phyloP scores from a whole-genome alignment of 1,140 invertebrate genomes.

The Pollicipes pollicipes region DNA sequence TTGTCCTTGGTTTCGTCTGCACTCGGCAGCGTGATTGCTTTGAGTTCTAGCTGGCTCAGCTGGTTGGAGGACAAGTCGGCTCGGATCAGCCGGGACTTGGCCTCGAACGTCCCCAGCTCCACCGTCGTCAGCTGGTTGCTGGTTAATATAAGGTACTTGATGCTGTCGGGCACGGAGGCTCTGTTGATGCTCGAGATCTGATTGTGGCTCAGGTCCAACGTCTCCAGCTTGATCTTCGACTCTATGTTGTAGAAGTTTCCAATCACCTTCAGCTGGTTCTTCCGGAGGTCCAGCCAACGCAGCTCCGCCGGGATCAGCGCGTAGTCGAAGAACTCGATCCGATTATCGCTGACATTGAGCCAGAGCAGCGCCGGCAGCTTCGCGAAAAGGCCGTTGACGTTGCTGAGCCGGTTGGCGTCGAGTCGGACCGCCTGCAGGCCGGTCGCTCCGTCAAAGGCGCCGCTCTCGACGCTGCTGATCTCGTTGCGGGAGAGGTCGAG shows the following conservation, averaged over 20 bases:
- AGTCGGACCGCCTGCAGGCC: constrained; percentile 67
- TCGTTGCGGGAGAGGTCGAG: constrained; percentile 73
- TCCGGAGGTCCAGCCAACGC: constrained; percentile 76
- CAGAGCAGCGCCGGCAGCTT: constrained; percentile 62
- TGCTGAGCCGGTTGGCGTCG: constrained; percentile 63
- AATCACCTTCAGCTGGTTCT: constrained; percentile 64
- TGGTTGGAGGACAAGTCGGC: constrained; percentile 73
- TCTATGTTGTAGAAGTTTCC: constrained; percentile 61
- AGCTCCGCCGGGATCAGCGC: constrained; percentile 57
- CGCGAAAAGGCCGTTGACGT: constrained; percentile 66
- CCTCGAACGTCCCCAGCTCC: constrained; percentile 49
- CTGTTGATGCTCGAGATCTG: constrained; percentile 44
- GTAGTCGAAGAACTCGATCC: constrained; percentile 77
- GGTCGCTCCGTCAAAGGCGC: constrained; percentile 56
- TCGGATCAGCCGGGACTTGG: constrained; percentile 59
- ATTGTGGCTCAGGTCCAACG: constrained; percentile 65
- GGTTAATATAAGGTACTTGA: constrained; percentile 60
- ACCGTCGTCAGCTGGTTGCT: constrained; percentile 61
- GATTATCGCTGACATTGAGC: constrained; percentile 82
- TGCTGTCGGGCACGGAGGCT: constrained; percentile 49
- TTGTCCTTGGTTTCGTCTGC: background rate
- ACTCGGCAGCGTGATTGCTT: background rate
- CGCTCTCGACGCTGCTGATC: constrained; percentile 44
- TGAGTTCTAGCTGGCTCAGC: constrained; percentile 59
- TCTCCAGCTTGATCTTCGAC: constrained; percentile 45